A percentile compares a stretch with the other conserved stretches of the same genome.
Evolutionary conservation across 1,140 invertebrate species (phyloP).

Genomic region (Agrilus planipennis): DNA sequence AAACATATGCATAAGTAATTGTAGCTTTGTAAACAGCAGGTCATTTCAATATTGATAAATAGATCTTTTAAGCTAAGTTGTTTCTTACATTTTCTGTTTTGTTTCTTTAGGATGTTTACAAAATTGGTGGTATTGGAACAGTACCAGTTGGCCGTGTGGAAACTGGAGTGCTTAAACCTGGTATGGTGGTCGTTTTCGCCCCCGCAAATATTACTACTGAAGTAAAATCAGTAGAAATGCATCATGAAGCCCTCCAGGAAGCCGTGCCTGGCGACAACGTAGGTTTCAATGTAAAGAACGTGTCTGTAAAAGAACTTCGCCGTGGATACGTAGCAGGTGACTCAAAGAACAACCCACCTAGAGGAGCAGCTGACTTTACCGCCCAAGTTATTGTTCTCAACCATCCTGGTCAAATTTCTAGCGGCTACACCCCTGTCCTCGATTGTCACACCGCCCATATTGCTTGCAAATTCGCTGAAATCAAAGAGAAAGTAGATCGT

Average conservation of each 20-base stretch:
- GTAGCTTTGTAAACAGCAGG: neutral
- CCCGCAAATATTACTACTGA: constrained; percentile 83
- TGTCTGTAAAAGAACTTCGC: constrained; percentile 86
- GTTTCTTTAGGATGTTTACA: constrained; percentile 82
- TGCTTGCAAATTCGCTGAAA: constrained; percentile 88
- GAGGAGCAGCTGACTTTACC: constrained; percentile 68
- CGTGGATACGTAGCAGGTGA: constrained; percentile 85
- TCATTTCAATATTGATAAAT: constrained; percentile 3
- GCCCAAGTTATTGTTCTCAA: constrained; percentile 88
- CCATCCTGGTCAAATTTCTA: constrained; percentile 84
- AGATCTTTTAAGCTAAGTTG: too few relatives aligned
- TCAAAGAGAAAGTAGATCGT: constrained; percentile 87
- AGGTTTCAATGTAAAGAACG: constrained; percentile 94
- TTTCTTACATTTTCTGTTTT: constrained; percentile 9
- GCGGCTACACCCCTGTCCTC: constrained; percentile 83
- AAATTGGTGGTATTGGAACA: constrained; percentile 97
- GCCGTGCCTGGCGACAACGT: constrained; percentile 88
- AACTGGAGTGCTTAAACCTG: constrained; percentile 90
- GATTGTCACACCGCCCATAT: constrained; percentile 94
- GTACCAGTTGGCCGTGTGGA: constrained; percentile 95
- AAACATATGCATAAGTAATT: too few relatives aligned
- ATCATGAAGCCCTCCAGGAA: constrained; percentile 80
- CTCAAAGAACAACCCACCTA: constrained; percentile 78
- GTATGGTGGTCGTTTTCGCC: constrained; percentile 84
- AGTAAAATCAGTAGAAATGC: constrained; percentile 95